Evolutionary conservation across 2,797 vertebrate species (phyloP), one percentile per base, ranked within the genome.

Genomic region (Eurystomus glaucurus): DNA sequence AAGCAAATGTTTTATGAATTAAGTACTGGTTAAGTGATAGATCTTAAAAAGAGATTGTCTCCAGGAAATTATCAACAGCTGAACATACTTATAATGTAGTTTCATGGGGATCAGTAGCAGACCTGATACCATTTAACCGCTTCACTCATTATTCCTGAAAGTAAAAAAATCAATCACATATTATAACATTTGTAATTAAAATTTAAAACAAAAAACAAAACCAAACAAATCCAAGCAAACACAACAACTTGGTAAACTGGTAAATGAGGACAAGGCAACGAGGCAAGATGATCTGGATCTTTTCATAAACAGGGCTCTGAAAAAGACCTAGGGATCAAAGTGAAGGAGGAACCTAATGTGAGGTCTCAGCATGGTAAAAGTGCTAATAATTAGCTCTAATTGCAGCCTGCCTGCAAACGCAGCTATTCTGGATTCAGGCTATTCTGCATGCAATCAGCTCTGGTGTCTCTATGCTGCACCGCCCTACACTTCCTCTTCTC

Each of bases 1-100:
- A 96, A 95, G 91, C 51, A 96, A 96, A 94, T 92, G 86, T 95
- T 97, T 97, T 93, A 95, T 93, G 91, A 94, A 96, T 97, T 97
- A 96, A 96, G 95, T 87, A 87, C 84, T 83, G 77, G 60, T 91
- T 95, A 97, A 97, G 75, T 95, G 94, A 95, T 91, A 96, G 97
- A 97, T 97, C 92, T 94, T 92, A 89, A 93, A 87, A 94, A 89
- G 84, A 94, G 91, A 94, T 94, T 93, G 75, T 93, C 88, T 96
- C 70, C 86, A 93, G 94, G 96, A 97, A 95, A 97, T 97, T 92
- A 94, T 94, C 93, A 87, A 83, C 96, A 95, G 96, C 92, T 97
- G 95, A 96, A 92, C 31, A 91, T 74, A 92, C 48, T 96, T 96
- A 92, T n/a, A 95, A 66, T 2, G 2, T 51, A 76, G 80, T 95